Percentiles rank a stretch among this genome's conserved stretches.
phyloP scores from a whole-genome alignment of 2,113 vertebrate species.

The Syngnathus typhle region DNA sequence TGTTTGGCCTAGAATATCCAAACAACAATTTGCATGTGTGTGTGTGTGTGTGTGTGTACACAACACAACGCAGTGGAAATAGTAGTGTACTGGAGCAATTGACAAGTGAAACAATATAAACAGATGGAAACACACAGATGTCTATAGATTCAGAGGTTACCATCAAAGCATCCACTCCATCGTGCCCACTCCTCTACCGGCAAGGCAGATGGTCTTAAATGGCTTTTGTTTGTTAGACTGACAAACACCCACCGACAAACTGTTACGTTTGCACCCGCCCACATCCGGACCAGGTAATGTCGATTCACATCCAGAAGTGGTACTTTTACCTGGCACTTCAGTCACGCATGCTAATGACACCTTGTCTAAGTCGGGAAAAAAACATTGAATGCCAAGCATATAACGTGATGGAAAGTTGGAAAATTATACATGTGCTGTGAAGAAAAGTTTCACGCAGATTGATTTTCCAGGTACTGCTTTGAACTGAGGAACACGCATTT shows the following conservation, averaged over 20 bases:
- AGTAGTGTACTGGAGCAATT: conserved; percentile 45
- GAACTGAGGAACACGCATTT: no score
- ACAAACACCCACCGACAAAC: conserved; percentile 47
- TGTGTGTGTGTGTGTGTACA: neutral
- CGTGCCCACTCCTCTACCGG: conserved; percentile 32
- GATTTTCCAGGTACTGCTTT: no score
- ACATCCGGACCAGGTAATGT: conserved; percentile 35
- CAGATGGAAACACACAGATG: conserved; percentile 56
- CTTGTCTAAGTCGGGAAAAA: conserved; percentile 3
- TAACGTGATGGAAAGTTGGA: neutral
- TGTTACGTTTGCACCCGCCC: conserved; percentile 35
- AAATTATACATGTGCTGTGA: neutral
- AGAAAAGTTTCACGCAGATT: no score
- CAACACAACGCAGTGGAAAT: conserved; percentile 36
- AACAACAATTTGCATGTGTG: no score
- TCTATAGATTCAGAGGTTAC: conserved; percentile 50
- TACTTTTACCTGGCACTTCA: conserved; percentile 3
- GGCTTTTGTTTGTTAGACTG: conserved; percentile 45
- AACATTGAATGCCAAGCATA: neutral
- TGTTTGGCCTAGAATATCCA: no score
- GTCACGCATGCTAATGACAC: conserved; percentile 18
- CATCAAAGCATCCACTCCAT: conserved; percentile 49
- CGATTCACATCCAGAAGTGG: conserved; percentile 30
- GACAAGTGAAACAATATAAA: conserved; percentile 50
- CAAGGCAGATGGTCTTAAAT: conserved; percentile 55